These are phyloP conservation scores for Lichenostomus cassidix DNA, from an alignment of 2,113 vertebrate genomes.

Conservation along the genomic window DNA sequence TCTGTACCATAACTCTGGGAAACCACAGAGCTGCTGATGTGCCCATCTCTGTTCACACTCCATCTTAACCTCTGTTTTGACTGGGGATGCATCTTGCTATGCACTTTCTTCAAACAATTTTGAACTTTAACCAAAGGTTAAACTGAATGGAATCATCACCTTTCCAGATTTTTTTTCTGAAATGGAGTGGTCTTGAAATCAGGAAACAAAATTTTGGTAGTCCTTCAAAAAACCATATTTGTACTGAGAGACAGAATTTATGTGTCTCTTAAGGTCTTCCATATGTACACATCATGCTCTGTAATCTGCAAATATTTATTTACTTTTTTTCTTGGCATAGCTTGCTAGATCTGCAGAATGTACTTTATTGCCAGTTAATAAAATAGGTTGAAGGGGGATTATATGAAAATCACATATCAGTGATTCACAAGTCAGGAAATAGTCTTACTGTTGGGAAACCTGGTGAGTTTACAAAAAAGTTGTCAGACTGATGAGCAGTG, in stretches of 20 bases:
- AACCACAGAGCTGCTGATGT: background rate
- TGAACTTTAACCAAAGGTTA: background rate
- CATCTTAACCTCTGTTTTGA: background rate
- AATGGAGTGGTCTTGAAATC: background rate
- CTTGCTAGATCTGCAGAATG: background rate
- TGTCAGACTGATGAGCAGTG: slow-evolving; percentile 42
- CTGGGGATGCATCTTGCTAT: background rate
- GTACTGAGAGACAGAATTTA: background rate
- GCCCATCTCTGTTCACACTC: background rate
- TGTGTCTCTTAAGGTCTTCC: background rate
- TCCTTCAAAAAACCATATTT: background rate
- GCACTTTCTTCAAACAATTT: background rate
- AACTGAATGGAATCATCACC: background rate
- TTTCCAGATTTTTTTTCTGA: background rate
- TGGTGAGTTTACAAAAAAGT: slow-evolving; percentile 19
- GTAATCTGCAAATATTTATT: background rate
- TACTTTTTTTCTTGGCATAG: background rate
- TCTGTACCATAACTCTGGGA: background rate
- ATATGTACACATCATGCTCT: background rate
- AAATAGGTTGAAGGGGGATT: background rate
- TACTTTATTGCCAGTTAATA: background rate
- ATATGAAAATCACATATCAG: background rate
- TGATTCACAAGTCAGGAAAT: slow-evolving; percentile 26
- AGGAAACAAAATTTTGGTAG: background rate
- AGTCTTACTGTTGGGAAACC: slow-evolving; percentile 8